Base-by-base conservation (phyloP, 2,113 vertebrate species). In the Ploceus nigricollis region DNA sequence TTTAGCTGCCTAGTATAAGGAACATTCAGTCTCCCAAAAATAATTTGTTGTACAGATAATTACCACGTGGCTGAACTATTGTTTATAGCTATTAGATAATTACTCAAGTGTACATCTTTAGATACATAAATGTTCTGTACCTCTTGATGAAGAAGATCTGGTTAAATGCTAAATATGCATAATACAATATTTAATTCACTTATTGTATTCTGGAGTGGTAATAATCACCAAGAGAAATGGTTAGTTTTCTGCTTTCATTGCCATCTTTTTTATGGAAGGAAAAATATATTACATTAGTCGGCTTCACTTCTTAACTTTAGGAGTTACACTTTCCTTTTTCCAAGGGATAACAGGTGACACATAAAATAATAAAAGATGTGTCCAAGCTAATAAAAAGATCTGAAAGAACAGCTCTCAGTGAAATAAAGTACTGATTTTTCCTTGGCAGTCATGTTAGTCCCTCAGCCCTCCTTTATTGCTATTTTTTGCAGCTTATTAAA, bases 81-180 rank as follows among this genome's bases (percentile, higher is more conserved):
- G 82, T 94, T 95, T 93, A 92, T 91, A 75, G 71, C 53, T 94
- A 71, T 87, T 94, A 94, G 80, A 85, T 81, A 82, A 80, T 91
- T 91, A 79, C 76, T 88, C 60, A 87, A 91, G 68, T 87, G 64
- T 90, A 68, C 57, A 76, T 18, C 28, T 91, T 82, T 69, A 53
- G 68, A 69, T 44, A 76, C 1, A 1, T 63, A 58, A 89, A 80
- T 89, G 28, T 66, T 69, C 48, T 58, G 4, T 78, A 25, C 16
- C 28, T 90, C 33, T 37, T 68, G 58, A 87, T 69, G 83, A 95
- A 82, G 51, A 89, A 57, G 61, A 87, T 87, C 47, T 69, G 50
- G 60, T 82, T 92, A 91, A 90, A 90, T 54, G 31, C 13, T 85
- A 95, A 81, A 88, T 81, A 81, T 65, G 76, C 22, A 82, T 48